phyloP scores from a whole-genome alignment of 1,140 invertebrate species.

The Anastatus disparis region DNA sequence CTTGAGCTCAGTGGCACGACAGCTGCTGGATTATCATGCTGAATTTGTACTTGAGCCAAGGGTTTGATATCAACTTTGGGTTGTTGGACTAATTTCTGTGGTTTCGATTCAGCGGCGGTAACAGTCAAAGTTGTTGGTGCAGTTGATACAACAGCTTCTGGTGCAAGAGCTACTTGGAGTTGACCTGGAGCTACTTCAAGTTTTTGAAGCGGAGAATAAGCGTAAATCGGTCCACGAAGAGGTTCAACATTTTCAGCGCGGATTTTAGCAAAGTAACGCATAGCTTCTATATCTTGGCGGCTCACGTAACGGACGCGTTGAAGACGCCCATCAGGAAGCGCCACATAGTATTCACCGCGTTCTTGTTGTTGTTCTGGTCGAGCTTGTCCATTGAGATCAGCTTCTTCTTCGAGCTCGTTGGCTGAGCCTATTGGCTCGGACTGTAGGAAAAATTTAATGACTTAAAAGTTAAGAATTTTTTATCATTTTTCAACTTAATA shows the following conservation, averaged over 20 bases:
- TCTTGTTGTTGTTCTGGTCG: slow-evolving; percentile 58
- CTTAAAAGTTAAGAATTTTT: no score
- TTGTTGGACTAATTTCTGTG: slow-evolving; percentile 14
- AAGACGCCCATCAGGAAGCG: slow-evolving; percentile 66
- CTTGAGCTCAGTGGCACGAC: slow-evolving; percentile 52
- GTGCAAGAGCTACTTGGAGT: slow-evolving; percentile 25
- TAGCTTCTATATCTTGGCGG: slow-evolving; percentile 65
- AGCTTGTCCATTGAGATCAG: slow-evolving; percentile 50
- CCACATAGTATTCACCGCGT: slow-evolving; percentile 67
- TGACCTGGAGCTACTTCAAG: slow-evolving; percentile 52
- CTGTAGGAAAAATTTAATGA: slow-evolving; percentile 41
- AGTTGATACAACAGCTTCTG: not conserved
- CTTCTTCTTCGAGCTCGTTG: slow-evolving; percentile 60
- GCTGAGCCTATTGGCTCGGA: slow-evolving; percentile 55
- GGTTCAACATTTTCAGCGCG: slow-evolving; percentile 69
- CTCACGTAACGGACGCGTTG: slow-evolving; percentile 68
- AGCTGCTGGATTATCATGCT: slow-evolving; percentile 49
- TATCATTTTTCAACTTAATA: no score
- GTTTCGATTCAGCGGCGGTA: slow-evolving; percentile 4
- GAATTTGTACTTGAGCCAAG: slow-evolving; percentile 55
- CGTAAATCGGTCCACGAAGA: slow-evolving; percentile 67
- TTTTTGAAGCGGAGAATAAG: slow-evolving; percentile 64
- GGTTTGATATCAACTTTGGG: slow-evolving; percentile 52
- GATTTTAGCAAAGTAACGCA: slow-evolving; percentile 69
- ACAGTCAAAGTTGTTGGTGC: not conserved